Conservation (phyloP, 2,888 invertebrate genomes). For the Agrochola lychnidis region DNA sequence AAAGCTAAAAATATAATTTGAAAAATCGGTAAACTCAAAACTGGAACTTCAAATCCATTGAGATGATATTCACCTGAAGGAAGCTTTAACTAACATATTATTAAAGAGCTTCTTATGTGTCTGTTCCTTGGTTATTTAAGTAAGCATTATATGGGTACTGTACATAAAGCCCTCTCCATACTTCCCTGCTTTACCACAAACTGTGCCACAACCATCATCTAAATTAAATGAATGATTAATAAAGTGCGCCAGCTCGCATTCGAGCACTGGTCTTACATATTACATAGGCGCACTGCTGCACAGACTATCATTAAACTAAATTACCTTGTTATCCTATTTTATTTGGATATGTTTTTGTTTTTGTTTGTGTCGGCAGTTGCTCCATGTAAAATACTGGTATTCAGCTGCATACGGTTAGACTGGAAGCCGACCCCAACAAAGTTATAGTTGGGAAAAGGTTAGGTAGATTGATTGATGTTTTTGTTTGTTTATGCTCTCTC, state of each 20-base stretch:
- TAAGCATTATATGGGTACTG: background rate
- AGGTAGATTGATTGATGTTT: no score
- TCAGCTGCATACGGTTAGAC: no score
- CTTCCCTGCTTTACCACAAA: background rate
- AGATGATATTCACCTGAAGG: background rate
- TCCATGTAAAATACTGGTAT: no score
- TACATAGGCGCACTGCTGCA: slow-evolving; percentile 13
- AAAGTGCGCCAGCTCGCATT: slow-evolving; percentile 16
- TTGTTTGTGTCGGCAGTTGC: no score
- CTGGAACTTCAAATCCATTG: background rate
- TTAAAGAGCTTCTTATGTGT: no score
- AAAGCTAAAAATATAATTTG: background rate
- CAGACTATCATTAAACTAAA: background rate
- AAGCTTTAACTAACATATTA: background rate
- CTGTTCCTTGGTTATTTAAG: slow-evolving; percentile 4
- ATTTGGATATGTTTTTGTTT: no score
- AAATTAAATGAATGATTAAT: slow-evolving; percentile 49
- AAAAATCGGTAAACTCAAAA: background rate
- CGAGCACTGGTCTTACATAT: slow-evolving; percentile 5
- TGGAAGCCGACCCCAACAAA: no score
- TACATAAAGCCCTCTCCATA: background rate
- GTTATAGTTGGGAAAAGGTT: no score
- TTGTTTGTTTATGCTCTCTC: no score
- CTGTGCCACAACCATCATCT: background rate
- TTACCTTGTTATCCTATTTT: background rate